A percentile compares a stretch with the other conserved stretches of the same genome.
These are phyloP conservation scores for Drosophila ogumai DNA, from an alignment of 1,140 invertebrate genomes.

Conservation along the genomic window DNA sequence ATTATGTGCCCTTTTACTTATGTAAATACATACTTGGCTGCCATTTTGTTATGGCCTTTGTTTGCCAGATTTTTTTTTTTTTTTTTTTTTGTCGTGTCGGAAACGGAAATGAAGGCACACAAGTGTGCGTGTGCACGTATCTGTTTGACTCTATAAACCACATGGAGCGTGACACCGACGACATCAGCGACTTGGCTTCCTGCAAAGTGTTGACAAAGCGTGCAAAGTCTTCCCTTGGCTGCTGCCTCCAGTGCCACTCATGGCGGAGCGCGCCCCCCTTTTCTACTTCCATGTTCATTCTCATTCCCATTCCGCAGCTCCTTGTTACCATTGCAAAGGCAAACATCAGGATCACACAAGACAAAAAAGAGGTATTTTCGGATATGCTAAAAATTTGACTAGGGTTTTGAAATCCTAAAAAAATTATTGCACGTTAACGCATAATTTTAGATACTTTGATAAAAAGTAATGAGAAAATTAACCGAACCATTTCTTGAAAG, in stretches of 20 bases:
- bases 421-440: too few species aligned
- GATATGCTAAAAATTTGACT: background rate
- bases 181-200: slow-evolving; percentile 58
- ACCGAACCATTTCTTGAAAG: too few species aligned
- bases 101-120: slow-evolving; percentile 70
- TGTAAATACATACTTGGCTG: slow-evolving; percentile 1
- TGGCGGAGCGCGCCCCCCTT: background rate
- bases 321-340: slow-evolving; percentile 44
- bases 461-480: too few species aligned
- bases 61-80: slow-evolving; percentile 29
- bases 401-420: background rate
- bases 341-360: slow-evolving; percentile 18
- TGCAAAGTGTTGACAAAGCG: slow-evolving; percentile 66
- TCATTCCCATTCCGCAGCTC: slow-evolving; percentile 1
- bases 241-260: slow-evolving; percentile 11
- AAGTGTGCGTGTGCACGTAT: slow-evolving; percentile 7
- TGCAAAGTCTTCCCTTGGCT: slow-evolving; percentile 28
- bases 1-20: background rate
- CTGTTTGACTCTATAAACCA: slow-evolving; percentile 36
- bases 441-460: too few species aligned
- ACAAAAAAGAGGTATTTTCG: background rate
- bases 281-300: slow-evolving; percentile 1
- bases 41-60: slow-evolving; percentile 7
- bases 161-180: slow-evolving; percentile 63
- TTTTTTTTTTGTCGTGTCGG: slow-evolving; percentile 42